Percentiles rank a stretch among this genome's conserved stretches.
phyloP scores from a whole-genome alignment of 2,888 invertebrate genomes.

The Plusia festucae region DNA sequence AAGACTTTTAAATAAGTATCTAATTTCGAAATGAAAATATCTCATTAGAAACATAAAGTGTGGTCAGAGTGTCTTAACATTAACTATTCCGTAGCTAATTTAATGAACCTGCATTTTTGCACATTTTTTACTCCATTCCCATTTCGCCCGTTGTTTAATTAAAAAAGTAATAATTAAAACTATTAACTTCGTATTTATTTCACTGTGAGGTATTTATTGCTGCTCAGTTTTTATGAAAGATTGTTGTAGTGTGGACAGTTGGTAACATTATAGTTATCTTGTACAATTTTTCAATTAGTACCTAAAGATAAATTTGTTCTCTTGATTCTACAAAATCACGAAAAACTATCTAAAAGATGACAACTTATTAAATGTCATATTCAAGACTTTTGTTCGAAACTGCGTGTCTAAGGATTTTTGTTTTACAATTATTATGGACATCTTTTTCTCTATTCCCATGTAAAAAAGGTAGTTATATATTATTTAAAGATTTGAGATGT shows the following conservation, averaged over 20 bases:
- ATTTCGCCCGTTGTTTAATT: slow-evolving; percentile 46
- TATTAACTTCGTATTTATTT: slow-evolving; percentile 24
- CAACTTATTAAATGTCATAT: no score
- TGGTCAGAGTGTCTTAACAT: slow-evolving; percentile 44
- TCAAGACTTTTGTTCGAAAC: no score
- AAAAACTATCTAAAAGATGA: no score
- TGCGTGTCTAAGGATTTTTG: no score
- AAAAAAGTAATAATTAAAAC: slow-evolving; percentile 46
- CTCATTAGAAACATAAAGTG: slow-evolving; percentile 10
- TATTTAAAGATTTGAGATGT: no score
- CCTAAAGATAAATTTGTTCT: no score
- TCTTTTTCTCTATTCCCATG: no score
- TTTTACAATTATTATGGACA: no score
- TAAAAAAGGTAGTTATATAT: no score
- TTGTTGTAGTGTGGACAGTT: background rate
- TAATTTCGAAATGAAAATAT: slow-evolving; percentile 15
- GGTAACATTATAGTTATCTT: background rate
- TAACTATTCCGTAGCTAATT: slow-evolving; percentile 54
- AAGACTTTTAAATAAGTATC: background rate
- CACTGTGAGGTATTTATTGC: slow-evolving; percentile 24
- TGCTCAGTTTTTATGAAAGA: background rate
- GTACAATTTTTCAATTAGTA: background rate
- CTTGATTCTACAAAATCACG: no score
- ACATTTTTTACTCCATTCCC: slow-evolving; percentile 50
- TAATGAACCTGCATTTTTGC: slow-evolving; percentile 57